phyloP scores from a whole-genome alignment of 2,888 invertebrate species.

The Ectropis crepuscularia region DNA sequence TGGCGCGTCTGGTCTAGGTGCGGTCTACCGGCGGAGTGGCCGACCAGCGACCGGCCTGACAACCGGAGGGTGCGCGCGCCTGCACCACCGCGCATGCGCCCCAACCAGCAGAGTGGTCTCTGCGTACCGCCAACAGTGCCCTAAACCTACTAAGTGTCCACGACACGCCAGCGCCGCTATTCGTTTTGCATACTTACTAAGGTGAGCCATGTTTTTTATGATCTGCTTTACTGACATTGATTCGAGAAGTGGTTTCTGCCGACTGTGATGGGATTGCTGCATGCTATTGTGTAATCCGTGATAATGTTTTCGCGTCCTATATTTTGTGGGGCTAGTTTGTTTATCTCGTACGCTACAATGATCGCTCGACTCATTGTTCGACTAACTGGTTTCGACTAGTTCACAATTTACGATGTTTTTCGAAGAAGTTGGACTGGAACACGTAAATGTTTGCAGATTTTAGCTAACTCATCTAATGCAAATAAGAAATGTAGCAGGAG shows the following conservation, averaged over 20 bases:
- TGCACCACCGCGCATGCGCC: constrained; percentile 74
- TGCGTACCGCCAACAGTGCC: constrained; percentile 22
- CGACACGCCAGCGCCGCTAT: constrained; percentile 37
- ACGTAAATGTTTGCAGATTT: no score
- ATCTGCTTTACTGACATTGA: constrained; percentile 34
- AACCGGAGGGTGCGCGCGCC: constrained; percentile 68
- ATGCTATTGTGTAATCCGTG: constrained; percentile 20
- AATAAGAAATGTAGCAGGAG: no score
- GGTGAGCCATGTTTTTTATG: constrained; percentile 48
- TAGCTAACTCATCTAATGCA: no score
- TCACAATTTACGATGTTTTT: no score
- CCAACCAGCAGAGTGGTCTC: constrained; percentile 53
- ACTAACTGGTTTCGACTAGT: no score
- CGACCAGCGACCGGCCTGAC: constrained; percentile 51
- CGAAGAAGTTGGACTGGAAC: no score
- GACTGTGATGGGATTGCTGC: constrained; percentile 18
- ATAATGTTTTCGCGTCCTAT: constrained; percentile 1
- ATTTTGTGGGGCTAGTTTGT: constrained; percentile 8
- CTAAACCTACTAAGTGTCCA: constrained; percentile 29
- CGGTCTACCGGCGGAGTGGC: constrained; percentile 80
- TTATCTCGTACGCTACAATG: constrained; percentile 3
- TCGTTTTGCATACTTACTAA: constrained; percentile 48
- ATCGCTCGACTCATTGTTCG: neutral
- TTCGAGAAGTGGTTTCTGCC: constrained; percentile 20
- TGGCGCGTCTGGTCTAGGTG: constrained; percentile 76